Evolutionary conservation across 2,888 invertebrate species (phyloP).

Genomic region (Malthinus flaveolus): DNA sequence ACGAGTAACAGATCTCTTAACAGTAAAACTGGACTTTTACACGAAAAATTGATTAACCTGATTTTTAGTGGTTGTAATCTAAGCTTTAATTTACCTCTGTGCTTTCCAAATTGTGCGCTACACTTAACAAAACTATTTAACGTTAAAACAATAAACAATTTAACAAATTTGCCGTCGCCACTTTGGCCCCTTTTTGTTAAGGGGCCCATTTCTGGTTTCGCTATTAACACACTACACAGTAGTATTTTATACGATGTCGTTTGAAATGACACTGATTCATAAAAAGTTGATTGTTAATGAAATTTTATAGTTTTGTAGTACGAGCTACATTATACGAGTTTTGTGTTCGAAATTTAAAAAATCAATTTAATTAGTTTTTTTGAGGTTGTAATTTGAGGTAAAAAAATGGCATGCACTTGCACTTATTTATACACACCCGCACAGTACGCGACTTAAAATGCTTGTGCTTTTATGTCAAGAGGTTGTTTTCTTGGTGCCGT

Average conservation of each 20-base stretch:
- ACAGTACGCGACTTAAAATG: slow-evolving; percentile 26
- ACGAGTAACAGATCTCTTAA: slow-evolving; percentile 17
- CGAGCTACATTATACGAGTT: slow-evolving; percentile 22
- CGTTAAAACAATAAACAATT: too few relatives aligned
- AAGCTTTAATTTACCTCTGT: slow-evolving; percentile 1
- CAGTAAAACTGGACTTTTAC: slow-evolving; percentile 12
- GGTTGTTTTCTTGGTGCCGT: slow-evolving; percentile 28
- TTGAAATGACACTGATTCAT: slow-evolving; percentile 23
- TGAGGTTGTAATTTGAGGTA: neutral
- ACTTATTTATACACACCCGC: slow-evolving; percentile 24
- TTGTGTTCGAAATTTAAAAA: slow-evolving; percentile 17
- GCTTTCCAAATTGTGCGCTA: neutral
- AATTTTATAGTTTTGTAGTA: slow-evolving; percentile 24
- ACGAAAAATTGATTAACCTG: too few relatives aligned
- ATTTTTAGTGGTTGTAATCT: too few relatives aligned
- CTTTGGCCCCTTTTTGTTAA: slow-evolving; percentile 8
- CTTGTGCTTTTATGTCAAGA: slow-evolving; percentile 33
- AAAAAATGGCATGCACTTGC: slow-evolving; percentile 12
- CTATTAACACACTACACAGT: slow-evolving; percentile 16
- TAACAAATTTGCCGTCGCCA: too few relatives aligned
- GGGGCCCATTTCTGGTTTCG: slow-evolving; percentile 16
- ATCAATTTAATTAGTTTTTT: slow-evolving; percentile 8
- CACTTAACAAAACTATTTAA: too few relatives aligned
- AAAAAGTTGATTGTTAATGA: slow-evolving; percentile 21
- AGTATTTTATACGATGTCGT: slow-evolving; percentile 19